A percentile compares a stretch with the other conserved stretches of the same genome.
Evolutionary conservation across 2,113 vertebrate species (phyloP).

Genomic region (Cyrtonyx montezumae): DNA sequence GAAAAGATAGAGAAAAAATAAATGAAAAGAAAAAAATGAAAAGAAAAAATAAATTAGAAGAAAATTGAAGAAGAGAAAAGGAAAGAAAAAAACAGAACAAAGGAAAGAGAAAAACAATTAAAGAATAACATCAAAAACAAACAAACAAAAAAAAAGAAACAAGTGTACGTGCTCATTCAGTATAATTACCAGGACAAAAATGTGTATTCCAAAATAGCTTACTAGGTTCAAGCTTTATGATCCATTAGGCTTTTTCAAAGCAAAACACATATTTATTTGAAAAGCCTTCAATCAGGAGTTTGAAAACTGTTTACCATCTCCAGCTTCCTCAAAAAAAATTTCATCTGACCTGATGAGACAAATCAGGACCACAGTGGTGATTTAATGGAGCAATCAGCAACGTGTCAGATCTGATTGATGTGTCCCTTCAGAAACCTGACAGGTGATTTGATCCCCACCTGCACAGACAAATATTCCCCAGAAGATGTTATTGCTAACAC

Average conservation of each 20-base stretch:
- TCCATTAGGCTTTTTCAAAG: conserved; percentile 59
- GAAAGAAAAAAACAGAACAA: too few relatives aligned
- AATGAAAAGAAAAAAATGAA: too few relatives aligned
- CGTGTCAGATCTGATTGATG: conserved; percentile 80
- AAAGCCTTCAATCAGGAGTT: conserved; percentile 65
- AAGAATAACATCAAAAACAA: accelerated
- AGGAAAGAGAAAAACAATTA: background rate
- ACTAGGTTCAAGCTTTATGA: conserved; percentile 38
- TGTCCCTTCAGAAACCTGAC: conserved; percentile 64
- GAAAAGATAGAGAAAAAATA: too few relatives aligned
- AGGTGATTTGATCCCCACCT: conserved; percentile 75
- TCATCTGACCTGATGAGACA: conserved; percentile 72
- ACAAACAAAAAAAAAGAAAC: background rate
- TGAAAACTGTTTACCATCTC: conserved; percentile 61
- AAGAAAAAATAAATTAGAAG: accelerated
- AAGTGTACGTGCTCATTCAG: background rate
- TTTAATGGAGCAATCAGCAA: conserved; percentile 81
- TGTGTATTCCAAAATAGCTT: background rate
- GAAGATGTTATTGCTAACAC: conserved; percentile 32
- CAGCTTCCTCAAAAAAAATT: conserved; percentile 1
- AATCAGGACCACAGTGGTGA: conserved; percentile 74
- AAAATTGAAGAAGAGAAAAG: accelerated
- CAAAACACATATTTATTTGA: conserved; percentile 67
- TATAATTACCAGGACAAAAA: background rate
- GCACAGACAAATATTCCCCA: conserved; percentile 70